A percentile compares a stretch with the other conserved stretches of the same genome.
Evolutionary conservation across 2,888 invertebrate genomes (phyloP).

Genomic region (Ophioninae sp.): DNA sequence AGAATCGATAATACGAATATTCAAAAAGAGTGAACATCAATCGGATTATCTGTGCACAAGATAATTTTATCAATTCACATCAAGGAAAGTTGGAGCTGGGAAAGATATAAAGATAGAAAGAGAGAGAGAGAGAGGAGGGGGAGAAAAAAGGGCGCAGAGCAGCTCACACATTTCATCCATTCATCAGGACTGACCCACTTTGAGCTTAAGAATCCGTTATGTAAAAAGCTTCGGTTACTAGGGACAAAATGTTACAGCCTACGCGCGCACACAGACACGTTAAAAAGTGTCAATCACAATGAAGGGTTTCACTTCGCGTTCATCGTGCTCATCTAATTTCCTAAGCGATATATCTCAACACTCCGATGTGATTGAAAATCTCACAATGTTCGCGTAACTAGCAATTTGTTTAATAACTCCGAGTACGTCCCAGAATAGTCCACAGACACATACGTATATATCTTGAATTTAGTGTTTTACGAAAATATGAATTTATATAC

Average conservation of each 20-base stretch:
- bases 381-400: slow-evolving; percentile 10
- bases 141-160: slow-evolving; percentile 29
- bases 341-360: slow-evolving; percentile 39
- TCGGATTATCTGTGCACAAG: too few relatives aligned
- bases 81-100: too few relatives aligned
- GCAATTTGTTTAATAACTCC: not conserved
- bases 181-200: slow-evolving; percentile 69
- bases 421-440: not conserved
- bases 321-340: slow-evolving; percentile 64
- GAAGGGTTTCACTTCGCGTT: slow-evolving; percentile 73
- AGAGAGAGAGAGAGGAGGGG: not conserved
- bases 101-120: not conserved
- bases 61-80: not conserved
- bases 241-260: slow-evolving; percentile 37
- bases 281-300: slow-evolving; percentile 71
- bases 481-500: too few relatives aligned
- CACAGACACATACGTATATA: not conserved
- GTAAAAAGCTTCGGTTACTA: slow-evolving; percentile 65
- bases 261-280: slow-evolving; percentile 56
- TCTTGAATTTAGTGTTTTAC: too few relatives aligned
- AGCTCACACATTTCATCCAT: slow-evolving; percentile 60
- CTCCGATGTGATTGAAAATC: slow-evolving; percentile 15
- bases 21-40: too few relatives aligned
- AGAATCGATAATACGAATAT: too few relatives aligned
- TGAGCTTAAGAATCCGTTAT: slow-evolving; percentile 70